Evolutionary conservation across 2,888 invertebrate species (phyloP).

Genomic region (Cenopis cana): DNA sequence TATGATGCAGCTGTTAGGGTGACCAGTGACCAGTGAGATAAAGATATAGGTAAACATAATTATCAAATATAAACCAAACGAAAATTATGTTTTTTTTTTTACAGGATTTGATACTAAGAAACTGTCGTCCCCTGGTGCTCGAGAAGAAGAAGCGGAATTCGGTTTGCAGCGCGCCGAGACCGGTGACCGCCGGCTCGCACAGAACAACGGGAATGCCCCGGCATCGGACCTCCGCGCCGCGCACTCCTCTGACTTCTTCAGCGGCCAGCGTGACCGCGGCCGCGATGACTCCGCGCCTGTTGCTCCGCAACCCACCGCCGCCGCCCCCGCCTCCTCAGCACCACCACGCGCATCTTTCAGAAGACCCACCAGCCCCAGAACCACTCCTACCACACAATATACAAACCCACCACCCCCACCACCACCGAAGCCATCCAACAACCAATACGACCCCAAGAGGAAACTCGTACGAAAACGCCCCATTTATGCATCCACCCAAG

Average conservation of each 20-base stretch:
- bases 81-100: constrained; percentile 44
- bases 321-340: constrained; percentile 53
- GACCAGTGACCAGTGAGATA: too few species aligned
- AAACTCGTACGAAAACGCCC: constrained; percentile 78
- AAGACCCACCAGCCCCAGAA: constrained; percentile 74
- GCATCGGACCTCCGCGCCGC: constrained; percentile 88
- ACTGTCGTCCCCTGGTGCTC: constrained; percentile 71
- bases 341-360: constrained; percentile 66
- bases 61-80: constrained; percentile 41
- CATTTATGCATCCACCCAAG: constrained; percentile 63
- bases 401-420: constrained; percentile 56
- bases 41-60: too few species aligned
- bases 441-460: constrained; percentile 70
- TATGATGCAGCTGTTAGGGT: too few species aligned
- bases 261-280: constrained; percentile 80
- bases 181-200: constrained; percentile 82
- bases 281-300: constrained; percentile 67
- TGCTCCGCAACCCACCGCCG: constrained; percentile 48
- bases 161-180: constrained; percentile 89
- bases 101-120: constrained; percentile 88
- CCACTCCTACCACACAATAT: constrained; percentile 62
- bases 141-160: constrained; percentile 89
- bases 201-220: constrained; percentile 66
- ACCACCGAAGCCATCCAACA: constrained; percentile 53
- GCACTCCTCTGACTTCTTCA: constrained; percentile 91